A percentile compares a stretch with the other conserved stretches of the same genome.
Conservation (phyloP, 2,797 vertebrate genomes). For the Bradypodion pumilum region DNA sequence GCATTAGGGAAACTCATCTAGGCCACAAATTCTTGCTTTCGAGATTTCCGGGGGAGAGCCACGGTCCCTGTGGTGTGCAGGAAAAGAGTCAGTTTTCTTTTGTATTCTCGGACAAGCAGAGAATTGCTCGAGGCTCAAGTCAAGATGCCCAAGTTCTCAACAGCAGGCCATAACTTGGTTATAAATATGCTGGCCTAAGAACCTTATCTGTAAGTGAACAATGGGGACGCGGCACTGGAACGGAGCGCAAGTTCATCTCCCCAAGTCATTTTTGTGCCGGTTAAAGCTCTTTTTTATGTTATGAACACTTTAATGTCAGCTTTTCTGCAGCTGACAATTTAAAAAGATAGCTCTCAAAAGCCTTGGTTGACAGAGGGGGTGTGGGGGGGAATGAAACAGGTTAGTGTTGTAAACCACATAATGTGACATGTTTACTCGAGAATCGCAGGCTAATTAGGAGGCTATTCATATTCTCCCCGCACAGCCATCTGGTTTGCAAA, state of each 20-base stretch:
- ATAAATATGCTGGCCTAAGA: conserved; percentile 50
- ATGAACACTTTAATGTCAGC: neutral
- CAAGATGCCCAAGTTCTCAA: conserved; percentile 35
- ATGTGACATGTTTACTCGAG: neutral
- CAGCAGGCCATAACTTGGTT: conserved; percentile 33
- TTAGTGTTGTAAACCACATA: neutral
- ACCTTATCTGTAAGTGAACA: conserved; percentile 38
- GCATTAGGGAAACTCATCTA: conserved; percentile 43
- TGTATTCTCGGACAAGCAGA: neutral
- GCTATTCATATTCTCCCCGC: neutral
- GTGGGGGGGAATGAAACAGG: neutral
- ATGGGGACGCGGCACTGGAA: conserved; percentile 26
- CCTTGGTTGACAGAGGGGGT: neutral
- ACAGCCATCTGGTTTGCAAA: neutral
- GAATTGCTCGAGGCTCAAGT: conserved; percentile 45
- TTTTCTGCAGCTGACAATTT: neutral
- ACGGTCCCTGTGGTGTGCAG: conserved; percentile 22
- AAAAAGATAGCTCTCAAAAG: neutral
- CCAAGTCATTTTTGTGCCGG: conserved; percentile 32
- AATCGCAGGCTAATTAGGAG: conserved; percentile 16
- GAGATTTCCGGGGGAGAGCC: conserved; percentile 53
- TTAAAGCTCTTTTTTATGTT: neutral
- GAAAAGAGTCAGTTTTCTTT: conserved; percentile 46
- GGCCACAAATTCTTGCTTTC: conserved; percentile 20
- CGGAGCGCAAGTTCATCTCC: conserved; percentile 43